Evolutionary conservation across 2,797 vertebrate species (phyloP), one percentile per base, ranked within the genome.

Genomic region (Phrynocephalus guinanensis): DNA sequence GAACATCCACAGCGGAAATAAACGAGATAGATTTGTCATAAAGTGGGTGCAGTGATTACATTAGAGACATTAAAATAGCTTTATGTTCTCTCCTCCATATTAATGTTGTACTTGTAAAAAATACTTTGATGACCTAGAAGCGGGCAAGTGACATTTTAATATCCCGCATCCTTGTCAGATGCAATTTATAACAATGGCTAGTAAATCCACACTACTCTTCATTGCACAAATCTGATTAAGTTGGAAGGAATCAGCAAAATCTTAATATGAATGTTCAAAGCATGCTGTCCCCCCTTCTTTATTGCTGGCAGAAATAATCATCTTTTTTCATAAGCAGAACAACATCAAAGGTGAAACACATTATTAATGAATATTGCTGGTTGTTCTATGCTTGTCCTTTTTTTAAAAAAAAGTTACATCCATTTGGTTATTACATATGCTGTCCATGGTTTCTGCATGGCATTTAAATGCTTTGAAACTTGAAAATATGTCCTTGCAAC

Each of bases 161-260:
- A 94, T 60, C 81, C 78, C 86, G 87, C 90, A 94, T 93, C 89
- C 92, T 84, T 91, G 92, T 91, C 91, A 93, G 94, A 93, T 87
- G 91, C 86, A 94, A 94, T 95, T 95, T 95, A 94, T 88, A 95
- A 95, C 95, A 93, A 92, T 94, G 79, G 63, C 83, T 82, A 90
- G 88, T 95, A 95, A 95, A 95, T 96, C 90, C 93, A 95, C 94
- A 93, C 90, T 94, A 93, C 87, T 91, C 86, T 95, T 93, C 85
- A 93, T 81, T 94, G 94, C 92, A 93, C 90, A 91, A 94, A 83
- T 87, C 86, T 93, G 92, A 95, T 96, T 95, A 92, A 90, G 90
- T 92, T 93, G 90, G 82, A 93, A 95, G 82, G 86, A 91, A 95
- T 86, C 80, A 87, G 73, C 77, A 87, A 86, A 84, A 89, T n/a